Evolutionary conservation across 2,888 invertebrate genomes (phyloP).

Genomic region (Campoplex capitator): DNA sequence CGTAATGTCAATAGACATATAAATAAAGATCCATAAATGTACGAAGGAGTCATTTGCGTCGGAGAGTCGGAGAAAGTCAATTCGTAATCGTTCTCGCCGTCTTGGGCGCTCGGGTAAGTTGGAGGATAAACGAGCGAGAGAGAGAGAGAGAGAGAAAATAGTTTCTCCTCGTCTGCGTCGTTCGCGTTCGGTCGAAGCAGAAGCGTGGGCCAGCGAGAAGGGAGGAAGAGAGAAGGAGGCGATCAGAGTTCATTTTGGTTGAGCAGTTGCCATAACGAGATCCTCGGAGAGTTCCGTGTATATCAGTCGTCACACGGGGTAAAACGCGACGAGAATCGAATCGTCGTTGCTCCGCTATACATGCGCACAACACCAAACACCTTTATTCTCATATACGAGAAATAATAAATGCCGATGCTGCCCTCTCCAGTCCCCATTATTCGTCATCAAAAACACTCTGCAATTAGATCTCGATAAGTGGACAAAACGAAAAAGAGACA

Average conservation of each 20-base stretch:
- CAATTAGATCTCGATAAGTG: slow-evolving; percentile 22
- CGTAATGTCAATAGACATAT: neutral
- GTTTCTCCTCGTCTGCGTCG: slow-evolving; percentile 9
- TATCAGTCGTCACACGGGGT: slow-evolving; percentile 5
- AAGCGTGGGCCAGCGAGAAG: neutral
- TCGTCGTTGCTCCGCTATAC: neutral
- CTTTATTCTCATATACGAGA: neutral
- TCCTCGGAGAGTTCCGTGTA: slow-evolving; percentile 51
- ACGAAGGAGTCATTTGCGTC: slow-evolving; percentile 33
- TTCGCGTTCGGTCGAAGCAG: neutral
- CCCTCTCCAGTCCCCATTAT: slow-evolving; percentile 2
- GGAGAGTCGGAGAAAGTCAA: slow-evolving; percentile 63
- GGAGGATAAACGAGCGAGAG: neutral
- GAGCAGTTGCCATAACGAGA: slow-evolving; percentile 60
- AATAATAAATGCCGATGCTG: neutral
- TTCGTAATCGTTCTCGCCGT: slow-evolving; percentile 55
- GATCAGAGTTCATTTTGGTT: slow-evolving; percentile 58
- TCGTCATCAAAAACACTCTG: slow-evolving; percentile 3
- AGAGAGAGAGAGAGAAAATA: neutral
- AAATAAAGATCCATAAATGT: slow-evolving; percentile 15
- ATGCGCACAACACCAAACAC: neutral
- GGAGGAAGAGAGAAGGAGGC: neutral
- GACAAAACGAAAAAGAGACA: neutral
- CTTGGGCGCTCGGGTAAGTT: slow-evolving; percentile 9
- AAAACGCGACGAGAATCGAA: slow-evolving; percentile 55